Conservation (phyloP, 1,140 invertebrate genomes). For the Dreissena polymorpha region DNA sequence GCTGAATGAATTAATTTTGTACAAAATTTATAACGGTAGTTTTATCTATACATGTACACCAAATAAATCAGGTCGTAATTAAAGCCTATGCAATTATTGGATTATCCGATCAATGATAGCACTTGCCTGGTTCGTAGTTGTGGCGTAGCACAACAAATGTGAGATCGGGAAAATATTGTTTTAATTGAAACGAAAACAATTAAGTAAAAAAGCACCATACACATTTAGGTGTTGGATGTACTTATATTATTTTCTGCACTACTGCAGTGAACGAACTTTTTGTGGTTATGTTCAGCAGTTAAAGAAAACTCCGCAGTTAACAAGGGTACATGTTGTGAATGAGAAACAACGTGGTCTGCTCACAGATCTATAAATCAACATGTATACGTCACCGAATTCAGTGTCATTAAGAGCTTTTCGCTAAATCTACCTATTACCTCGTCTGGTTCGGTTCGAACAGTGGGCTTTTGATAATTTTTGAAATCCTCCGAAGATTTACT, state of each 20-base stretch:
- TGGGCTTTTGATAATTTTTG: slow-evolving; percentile 11
- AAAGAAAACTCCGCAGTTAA: slow-evolving; percentile 24
- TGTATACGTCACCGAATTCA: no score
- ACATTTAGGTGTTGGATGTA: slow-evolving; percentile 1
- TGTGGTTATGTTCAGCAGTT: slow-evolving; percentile 23
- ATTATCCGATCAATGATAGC: background rate
- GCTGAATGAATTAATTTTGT: background rate
- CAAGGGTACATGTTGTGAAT: slow-evolving; percentile 25
- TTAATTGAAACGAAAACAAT: background rate
- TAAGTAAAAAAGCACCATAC: background rate
- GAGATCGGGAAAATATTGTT: background rate
- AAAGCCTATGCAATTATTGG: background rate
- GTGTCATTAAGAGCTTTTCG: background rate
- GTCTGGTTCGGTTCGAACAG: background rate
- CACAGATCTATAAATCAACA: no score
- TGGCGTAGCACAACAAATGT: background rate
- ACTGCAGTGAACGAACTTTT: slow-evolving; percentile 41
- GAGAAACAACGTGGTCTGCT: slow-evolving; percentile 11
- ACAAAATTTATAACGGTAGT: no score
- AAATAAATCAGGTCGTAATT: background rate
- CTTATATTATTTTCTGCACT: slow-evolving; percentile 41
- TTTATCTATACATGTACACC: background rate
- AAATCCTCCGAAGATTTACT: slow-evolving; percentile 20
- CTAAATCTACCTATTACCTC: background rate
- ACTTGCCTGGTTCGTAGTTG: background rate